A percentile compares a stretch with the other conserved stretches of the same genome.
Evolutionary conservation across 64 coral and sea anemone species (phyloP).

Genomic region (Astreopora myriophthalma): DNA sequence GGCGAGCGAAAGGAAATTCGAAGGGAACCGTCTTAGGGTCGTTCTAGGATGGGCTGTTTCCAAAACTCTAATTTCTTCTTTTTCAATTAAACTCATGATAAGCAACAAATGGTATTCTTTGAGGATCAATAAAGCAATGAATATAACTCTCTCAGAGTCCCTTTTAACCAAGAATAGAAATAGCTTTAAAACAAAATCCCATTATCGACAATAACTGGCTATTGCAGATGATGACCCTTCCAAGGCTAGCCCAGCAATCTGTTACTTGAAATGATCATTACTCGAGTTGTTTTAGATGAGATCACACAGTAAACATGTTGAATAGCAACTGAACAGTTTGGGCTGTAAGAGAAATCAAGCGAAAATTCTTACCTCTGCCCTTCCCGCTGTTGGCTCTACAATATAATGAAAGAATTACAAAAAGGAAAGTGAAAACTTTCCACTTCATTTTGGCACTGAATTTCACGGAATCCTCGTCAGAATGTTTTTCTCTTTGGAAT

Average conservation of each 20-base stretch:
- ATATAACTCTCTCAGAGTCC: no score
- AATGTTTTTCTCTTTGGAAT: neutral
- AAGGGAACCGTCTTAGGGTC: neutral
- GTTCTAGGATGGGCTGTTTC: no score
- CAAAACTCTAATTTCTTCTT: no score
- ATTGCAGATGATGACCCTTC: neutral
- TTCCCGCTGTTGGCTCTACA: neutral
- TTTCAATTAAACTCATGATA: no score
- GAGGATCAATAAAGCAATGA: no score
- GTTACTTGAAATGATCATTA: neutral
- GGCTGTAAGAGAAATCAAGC: neutral
- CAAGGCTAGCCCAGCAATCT: neutral
- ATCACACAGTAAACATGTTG: constrained; percentile 12
- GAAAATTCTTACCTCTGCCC: neutral
- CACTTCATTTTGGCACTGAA: neutral
- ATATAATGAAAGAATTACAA: neutral
- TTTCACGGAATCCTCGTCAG: neutral
- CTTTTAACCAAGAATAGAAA: no score
- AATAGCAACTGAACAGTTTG: neutral
- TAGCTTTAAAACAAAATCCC: no score
- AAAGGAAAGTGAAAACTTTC: neutral
- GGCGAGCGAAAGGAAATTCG: neutral
- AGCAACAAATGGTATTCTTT: no score
- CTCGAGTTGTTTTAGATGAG: neutral
- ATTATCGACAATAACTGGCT: no score